A percentile compares a stretch with the other conserved stretches of the same genome.
Conservation (phyloP, 2,888 invertebrate genomes). For the Diadromus collaris region DNA sequence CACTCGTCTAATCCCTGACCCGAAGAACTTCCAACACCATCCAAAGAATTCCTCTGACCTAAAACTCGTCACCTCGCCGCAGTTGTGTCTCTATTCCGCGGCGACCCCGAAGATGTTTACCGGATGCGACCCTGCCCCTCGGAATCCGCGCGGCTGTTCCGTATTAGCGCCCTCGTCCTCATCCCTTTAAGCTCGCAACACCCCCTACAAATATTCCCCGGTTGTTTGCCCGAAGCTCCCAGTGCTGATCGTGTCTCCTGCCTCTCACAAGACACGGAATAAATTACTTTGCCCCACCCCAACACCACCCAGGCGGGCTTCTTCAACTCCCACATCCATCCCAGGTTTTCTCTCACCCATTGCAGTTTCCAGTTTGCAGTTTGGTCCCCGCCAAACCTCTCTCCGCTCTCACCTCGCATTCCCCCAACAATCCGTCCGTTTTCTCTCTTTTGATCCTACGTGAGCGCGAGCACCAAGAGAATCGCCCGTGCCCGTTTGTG, state of each 20-base stretch:
- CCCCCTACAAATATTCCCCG: constrained; percentile 48
- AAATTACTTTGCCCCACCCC: constrained; percentile 63
- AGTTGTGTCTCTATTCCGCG: not conserved
- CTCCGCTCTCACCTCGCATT: constrained; percentile 17
- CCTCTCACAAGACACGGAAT: constrained; percentile 58
- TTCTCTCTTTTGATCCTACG: constrained; percentile 53
- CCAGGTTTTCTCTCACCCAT: constrained; percentile 29
- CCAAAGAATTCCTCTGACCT: not conserved
- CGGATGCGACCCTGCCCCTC: not conserved
- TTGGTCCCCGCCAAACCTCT: constrained; percentile 47
- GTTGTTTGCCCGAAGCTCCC: constrained; percentile 44
- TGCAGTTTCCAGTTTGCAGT: constrained; percentile 36
- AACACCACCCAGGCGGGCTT: constrained; percentile 59
- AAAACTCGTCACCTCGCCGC: not conserved
- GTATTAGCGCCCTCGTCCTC: not conserved
- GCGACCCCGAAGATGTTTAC: constrained; percentile 2
- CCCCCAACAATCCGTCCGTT: constrained; percentile 34
- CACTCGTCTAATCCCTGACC: not conserved
- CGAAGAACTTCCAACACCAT: not conserved
- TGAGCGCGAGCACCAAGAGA: constrained; percentile 11
- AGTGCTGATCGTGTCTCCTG: constrained; percentile 46
- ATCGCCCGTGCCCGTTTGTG: constrained; percentile 5
- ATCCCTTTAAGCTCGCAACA: not conserved
- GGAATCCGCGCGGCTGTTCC: not conserved
- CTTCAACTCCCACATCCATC: constrained; percentile 39